Conservation (phyloP, 2,797 vertebrate species). For the Mus minutoides region DNA sequence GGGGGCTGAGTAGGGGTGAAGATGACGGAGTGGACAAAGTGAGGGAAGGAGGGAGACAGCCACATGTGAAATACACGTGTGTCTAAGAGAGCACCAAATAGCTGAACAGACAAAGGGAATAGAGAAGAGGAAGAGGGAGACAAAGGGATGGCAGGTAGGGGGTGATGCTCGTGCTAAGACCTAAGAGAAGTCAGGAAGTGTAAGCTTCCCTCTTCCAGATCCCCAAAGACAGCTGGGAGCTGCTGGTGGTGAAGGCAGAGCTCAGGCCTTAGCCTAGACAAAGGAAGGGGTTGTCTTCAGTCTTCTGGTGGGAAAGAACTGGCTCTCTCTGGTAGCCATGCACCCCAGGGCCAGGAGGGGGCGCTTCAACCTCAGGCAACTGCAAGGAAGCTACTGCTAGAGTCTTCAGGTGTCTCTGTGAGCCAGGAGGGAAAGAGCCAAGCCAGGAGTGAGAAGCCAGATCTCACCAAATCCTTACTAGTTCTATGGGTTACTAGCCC, state of each 20-base stretch:
- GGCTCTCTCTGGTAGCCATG: slow-evolving; percentile 58
- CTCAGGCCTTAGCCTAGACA: slow-evolving; percentile 26
- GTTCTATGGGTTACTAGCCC: not conserved
- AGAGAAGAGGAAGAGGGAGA: not conserved
- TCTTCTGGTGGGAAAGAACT: not conserved
- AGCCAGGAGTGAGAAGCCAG: not conserved
- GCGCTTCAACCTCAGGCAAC: slow-evolving; percentile 87
- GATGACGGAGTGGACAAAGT: not conserved
- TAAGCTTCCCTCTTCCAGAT: slow-evolving; percentile 81
- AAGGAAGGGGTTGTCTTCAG: slow-evolving; percentile 13
- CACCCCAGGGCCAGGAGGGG: slow-evolving; percentile 86
- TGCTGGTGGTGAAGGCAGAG: not conserved
- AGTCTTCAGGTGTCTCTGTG: not conserved
- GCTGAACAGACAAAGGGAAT: slow-evolving; percentile 70
- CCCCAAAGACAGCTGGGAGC: slow-evolving; percentile 53
- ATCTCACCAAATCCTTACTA: not conserved
- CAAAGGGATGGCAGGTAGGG: not conserved
- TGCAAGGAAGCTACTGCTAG: not conserved
- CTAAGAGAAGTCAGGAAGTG: slow-evolving; percentile 58
- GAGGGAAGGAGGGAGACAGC: not conserved
- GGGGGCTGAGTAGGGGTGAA: not conserved
- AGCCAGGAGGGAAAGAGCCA: not conserved
- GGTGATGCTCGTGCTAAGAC: too few relatives aligned
- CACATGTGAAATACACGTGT: accelerated
- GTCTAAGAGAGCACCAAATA: not conserved